phyloP scores from a whole-genome alignment of 2,888 invertebrate species.

The Tribolium freemani region DNA sequence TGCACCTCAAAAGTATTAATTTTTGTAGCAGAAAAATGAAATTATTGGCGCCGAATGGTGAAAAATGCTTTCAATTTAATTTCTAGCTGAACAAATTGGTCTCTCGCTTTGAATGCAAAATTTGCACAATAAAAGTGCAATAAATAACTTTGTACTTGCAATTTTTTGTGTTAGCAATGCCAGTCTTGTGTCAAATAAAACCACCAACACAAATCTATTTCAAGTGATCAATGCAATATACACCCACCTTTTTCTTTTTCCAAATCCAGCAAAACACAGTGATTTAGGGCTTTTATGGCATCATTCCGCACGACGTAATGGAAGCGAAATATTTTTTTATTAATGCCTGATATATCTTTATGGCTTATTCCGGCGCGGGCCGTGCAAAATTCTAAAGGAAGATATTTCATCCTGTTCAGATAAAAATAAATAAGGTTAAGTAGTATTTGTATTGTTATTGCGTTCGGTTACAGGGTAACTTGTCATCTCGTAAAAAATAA shows the following conservation, averaged over 20 bases:
- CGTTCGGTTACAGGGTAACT: constrained; percentile 22
- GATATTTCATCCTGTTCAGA: constrained; percentile 11
- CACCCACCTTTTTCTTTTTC: background rate
- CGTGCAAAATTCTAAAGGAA: constrained; percentile 6
- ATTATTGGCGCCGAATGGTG: background rate
- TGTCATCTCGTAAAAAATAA: constrained; percentile 31
- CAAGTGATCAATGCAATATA: background rate
- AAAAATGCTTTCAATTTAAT: background rate
- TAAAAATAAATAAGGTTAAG: constrained; percentile 29
- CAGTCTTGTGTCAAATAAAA: background rate
- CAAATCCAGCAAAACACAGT: background rate
- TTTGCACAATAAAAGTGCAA: background rate
- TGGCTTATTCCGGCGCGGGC: background rate
- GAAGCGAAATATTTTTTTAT: constrained; percentile 17
- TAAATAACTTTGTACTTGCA: background rate
- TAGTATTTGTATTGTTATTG: constrained; percentile 23
- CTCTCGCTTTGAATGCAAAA: background rate
- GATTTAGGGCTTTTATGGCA: background rate
- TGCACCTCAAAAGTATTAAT: background rate
- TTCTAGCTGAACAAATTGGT: background rate
- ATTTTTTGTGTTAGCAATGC: background rate
- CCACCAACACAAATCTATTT: background rate
- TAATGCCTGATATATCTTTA: constrained; percentile 11
- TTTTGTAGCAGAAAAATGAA: background rate
- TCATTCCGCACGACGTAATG: background rate